Conservation (phyloP, 2,888 invertebrate species). For the Sipunculus nudus region DNA sequence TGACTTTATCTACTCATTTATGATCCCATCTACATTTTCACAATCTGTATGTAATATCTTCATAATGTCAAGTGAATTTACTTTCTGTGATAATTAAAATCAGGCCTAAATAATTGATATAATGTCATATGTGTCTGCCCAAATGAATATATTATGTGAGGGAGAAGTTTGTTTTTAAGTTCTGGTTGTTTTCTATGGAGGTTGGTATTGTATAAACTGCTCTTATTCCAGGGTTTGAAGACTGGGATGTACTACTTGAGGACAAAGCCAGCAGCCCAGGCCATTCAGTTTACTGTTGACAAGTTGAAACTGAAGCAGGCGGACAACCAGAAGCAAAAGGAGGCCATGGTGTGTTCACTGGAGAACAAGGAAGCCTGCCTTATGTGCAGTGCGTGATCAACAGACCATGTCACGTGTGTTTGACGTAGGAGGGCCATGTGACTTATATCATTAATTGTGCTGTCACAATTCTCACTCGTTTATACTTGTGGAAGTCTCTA, state of each 20-base stretch:
- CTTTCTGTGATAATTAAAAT: too few species aligned
- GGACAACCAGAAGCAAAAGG: slow-evolving; percentile 72
- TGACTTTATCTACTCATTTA: too few species aligned
- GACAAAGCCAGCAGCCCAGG: slow-evolving; percentile 94
- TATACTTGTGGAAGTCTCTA: too few species aligned
- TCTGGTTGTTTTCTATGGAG: not conserved
- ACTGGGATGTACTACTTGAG: slow-evolving; percentile 99
- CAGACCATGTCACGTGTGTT: too few species aligned
- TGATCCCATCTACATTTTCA: too few species aligned
- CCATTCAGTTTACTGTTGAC: slow-evolving; percentile 98
- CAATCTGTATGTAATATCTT: too few species aligned
- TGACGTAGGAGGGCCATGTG: too few species aligned
- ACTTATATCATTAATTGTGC: too few species aligned
- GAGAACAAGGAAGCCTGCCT: slow-evolving; percentile 88
- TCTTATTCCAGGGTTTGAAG: slow-evolving; percentile 81
- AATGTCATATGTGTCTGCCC: not conserved
- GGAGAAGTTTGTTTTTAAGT: slow-evolving; percentile 6
- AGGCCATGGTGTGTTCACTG: slow-evolving; percentile 84
- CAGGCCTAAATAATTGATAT: too few species aligned
- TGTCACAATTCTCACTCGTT: too few species aligned
- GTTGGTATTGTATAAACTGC: not conserved
- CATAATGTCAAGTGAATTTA: too few species aligned
- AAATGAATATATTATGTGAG: too few species aligned
- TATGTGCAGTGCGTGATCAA: slow-evolving; percentile 84
- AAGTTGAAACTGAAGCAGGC: slow-evolving; percentile 73